Evolutionary conservation across 2,113 vertebrate genomes (phyloP).

Genomic region (Bombycilla garrulus): DNA sequence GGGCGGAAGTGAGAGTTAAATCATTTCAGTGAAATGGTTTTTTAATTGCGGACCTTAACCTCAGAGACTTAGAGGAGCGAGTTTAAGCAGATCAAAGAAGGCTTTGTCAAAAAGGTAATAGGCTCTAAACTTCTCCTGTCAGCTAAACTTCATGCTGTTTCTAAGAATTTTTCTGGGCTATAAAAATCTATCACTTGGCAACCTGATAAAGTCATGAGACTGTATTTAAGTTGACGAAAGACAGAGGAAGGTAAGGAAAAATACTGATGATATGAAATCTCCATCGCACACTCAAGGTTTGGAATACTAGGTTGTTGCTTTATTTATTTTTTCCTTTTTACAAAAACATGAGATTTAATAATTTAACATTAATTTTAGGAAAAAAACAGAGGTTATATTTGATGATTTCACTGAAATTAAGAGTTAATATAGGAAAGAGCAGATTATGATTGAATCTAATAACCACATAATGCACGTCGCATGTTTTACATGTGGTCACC

Average conservation of each 20-base stretch:
- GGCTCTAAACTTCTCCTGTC: background rate
- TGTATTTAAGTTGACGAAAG: background rate
- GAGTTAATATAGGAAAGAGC: background rate
- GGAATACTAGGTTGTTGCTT: background rate
- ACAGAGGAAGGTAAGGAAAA: background rate
- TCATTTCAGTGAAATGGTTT: background rate
- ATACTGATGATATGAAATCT: background rate
- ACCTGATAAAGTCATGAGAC: background rate
- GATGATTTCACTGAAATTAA: background rate
- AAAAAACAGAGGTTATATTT: background rate
- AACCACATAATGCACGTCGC: background rate
- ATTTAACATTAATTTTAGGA: background rate
- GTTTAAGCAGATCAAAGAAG: background rate
- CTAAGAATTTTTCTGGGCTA: background rate
- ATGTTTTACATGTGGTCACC: background rate
- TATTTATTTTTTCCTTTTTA: background rate
- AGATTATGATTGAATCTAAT: background rate
- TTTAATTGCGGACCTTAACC: conserved; percentile 12
- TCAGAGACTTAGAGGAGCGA: background rate
- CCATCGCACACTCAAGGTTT: background rate
- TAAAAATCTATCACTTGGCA: background rate
- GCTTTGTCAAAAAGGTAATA: background rate
- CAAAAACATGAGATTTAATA: background rate
- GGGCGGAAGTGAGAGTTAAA: background rate
- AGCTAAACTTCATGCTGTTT: background rate